phyloP scores from a whole-genome alignment of 2,797 vertebrate genomes.

The Chiroxiphia lanceolata region DNA sequence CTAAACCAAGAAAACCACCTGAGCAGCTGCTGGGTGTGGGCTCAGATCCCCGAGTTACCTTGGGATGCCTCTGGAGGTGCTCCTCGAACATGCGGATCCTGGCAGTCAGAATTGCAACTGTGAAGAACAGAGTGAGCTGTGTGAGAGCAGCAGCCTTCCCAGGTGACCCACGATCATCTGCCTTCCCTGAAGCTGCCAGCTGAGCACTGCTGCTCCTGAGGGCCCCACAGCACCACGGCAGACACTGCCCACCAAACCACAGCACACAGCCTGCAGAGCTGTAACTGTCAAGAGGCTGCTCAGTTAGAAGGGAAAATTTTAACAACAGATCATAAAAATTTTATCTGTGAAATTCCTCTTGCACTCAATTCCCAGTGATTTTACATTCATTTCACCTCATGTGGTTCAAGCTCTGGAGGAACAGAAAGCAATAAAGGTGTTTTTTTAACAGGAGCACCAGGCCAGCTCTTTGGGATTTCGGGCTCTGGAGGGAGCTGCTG shows the following conservation, averaged over 20 bases:
- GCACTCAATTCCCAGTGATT: neutral
- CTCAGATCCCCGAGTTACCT: conserved; percentile 75
- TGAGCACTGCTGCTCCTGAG: neutral
- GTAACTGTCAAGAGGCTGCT: neutral
- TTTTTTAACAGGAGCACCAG: neutral
- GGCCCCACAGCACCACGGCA: neutral
- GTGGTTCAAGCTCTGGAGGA: neutral
- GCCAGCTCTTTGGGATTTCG: neutral
- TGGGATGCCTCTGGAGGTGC: conserved; percentile 87
- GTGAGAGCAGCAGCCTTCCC: conserved; percentile 39
- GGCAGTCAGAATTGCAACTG: conserved; percentile 89
- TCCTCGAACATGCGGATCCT: conserved; percentile 88
- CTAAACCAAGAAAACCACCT: neutral
- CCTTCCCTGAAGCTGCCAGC: neutral
- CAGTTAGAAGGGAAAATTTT: neutral
- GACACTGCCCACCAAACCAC: neutral
- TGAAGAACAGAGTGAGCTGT: conserved; percentile 30
- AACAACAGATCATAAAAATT: neutral
- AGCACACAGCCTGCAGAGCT: neutral
- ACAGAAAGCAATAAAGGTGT: neutral
- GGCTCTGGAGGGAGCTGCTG: neutral
- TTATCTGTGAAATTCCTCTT: neutral
- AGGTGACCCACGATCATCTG: neutral
- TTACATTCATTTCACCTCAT: neutral
- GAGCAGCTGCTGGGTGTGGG: neutral